Evolutionary conservation across 2,797 vertebrate species (phyloP), one percentile per base, ranked within the genome.

Genomic region (Enteromius treurensis): DNA sequence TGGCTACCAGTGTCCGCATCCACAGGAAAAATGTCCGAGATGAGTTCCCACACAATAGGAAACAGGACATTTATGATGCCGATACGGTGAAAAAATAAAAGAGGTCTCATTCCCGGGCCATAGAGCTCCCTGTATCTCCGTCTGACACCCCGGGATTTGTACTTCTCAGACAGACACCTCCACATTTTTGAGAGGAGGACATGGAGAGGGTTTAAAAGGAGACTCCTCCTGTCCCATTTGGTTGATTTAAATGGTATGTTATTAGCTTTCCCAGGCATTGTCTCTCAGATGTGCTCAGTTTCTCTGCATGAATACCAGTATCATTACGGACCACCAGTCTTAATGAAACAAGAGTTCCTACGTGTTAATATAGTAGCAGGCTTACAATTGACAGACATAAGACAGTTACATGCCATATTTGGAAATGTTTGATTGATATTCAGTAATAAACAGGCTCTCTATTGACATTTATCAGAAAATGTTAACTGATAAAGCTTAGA

Each of bases 11-110:
- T 94, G 94, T 75, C 93, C 82, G 87, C 89, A 93, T 90, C 91
- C 87, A 87, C 86, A 42, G 92, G 92, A 91, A 93, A 93, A 92
- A 94, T 94, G 93, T 93, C 93, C 90, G 74, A 89, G 92, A 94
- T 93, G 93, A 94, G 93, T 93, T 94, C 91, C 90, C 93, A 95
- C 94, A 95, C 94, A 95, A 95, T 94, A 88, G 94, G 90, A 93
- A 86, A 94, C 93, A 93, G 92, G 93, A 93, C 93, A 92, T 96
- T 96, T 95, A 95, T 95, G 94, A 94, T 93, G 94, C 87, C 77
- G 90, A 45, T 32, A 90, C 80, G 87, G 85, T 55, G 45, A 83
- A 86, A 90, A 91, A 90, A 91, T 91, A 89, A 91, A 86, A 80
- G 89, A 86, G 89, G 86, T 89, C 90, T 94, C 91, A 90, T 86